Conservation (phyloP, 2,797 vertebrate genomes). For the Gallinago nigripennis region DNA sequence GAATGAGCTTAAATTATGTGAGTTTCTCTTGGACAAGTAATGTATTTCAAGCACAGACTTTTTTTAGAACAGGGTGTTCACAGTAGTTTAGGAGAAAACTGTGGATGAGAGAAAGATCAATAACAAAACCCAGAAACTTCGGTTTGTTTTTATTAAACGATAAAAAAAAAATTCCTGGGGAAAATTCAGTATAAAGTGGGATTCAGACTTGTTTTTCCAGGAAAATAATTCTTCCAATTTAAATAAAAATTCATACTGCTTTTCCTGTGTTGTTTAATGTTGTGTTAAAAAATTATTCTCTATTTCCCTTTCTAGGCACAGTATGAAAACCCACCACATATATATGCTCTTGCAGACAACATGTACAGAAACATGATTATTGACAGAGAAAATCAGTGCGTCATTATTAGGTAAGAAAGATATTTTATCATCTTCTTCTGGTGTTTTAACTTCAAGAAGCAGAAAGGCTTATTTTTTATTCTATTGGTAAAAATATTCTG, state of each 20-base stretch:
- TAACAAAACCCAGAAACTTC: not conserved
- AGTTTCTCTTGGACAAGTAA: not conserved
- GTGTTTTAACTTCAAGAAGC: not conserved
- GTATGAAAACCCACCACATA: conserved; percentile 98
- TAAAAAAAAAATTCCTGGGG: not conserved
- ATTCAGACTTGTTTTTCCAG: not conserved
- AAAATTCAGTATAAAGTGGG: not conserved
- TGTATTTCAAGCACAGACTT: not conserved
- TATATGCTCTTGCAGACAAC: conserved; percentile 96
- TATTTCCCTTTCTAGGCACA: conserved; percentile 83
- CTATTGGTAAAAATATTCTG: not conserved
- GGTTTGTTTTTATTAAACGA: not conserved
- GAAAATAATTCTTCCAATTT: not conserved
- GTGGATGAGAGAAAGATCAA: not conserved
- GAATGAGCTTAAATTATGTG: not conserved
- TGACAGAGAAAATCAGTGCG: conserved; percentile 96
- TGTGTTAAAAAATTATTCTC: not conserved
- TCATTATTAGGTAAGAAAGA: conserved; percentile 93
- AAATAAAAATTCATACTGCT: not conserved
- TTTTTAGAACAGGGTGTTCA: not conserved
- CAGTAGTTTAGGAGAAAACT: not conserved
- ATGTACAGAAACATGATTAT: conserved; percentile 99
- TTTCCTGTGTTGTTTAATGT: not conserved
- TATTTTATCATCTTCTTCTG: not conserved
- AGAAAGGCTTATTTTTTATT: not conserved